A percentile compares a stretch with the other conserved stretches of the same genome.
Conservation (phyloP, 2,797 vertebrate genomes). For the Crenuchus spilurus region DNA sequence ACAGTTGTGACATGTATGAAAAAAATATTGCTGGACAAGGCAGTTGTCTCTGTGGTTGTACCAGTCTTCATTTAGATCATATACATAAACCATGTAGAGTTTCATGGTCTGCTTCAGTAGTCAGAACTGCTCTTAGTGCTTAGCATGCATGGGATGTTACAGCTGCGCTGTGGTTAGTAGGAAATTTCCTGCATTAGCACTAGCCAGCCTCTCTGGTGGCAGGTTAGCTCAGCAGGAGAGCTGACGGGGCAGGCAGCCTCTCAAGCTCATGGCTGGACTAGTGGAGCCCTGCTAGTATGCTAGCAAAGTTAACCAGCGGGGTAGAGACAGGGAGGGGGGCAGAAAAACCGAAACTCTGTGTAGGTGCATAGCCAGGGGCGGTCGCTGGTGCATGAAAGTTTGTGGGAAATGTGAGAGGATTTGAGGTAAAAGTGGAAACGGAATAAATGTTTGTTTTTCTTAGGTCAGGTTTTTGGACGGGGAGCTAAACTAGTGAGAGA, state of each 20-base stretch:
- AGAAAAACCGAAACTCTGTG: conserved; percentile 18
- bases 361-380: conserved; percentile 23
- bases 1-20: not conserved
- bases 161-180: conserved; percentile 24
- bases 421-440: not conserved
- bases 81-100: not conserved
- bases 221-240: conserved; percentile 44
- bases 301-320: conserved; percentile 40
- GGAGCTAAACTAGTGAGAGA: not conserved
- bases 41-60: not conserved
- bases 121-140: conserved; percentile 21
- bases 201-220: conserved; percentile 31
- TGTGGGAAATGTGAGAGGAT: conserved; percentile 9
- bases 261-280: conserved; percentile 32
- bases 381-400: conserved; percentile 12
- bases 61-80: not conserved
- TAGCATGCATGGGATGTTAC: conserved; percentile 38
- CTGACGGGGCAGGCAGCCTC: conserved; percentile 40
- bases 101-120: not conserved
- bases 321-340: conserved; percentile 8
- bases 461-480: not conserved
- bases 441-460: not conserved
- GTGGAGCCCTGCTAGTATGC: conserved; percentile 12
- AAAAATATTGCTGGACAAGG: not conserved
- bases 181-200: conserved; percentile 41